phyloP scores from a whole-genome alignment of 2,113 vertebrate genomes.

The Physeter macrocephalus region DNA sequence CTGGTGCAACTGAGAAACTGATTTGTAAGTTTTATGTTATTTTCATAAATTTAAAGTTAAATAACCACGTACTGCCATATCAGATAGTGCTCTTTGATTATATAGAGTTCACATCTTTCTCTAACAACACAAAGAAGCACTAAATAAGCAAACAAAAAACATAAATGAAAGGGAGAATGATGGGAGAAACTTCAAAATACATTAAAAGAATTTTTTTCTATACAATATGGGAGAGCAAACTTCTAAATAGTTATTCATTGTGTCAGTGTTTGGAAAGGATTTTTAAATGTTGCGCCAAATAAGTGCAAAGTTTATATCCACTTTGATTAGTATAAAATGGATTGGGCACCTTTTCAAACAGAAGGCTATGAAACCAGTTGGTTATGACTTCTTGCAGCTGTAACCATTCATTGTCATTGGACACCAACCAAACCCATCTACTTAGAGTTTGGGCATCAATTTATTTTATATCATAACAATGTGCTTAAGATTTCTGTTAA shows the following conservation, averaged over 20 bases:
- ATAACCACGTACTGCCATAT: background rate
- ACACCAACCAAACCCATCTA: background rate
- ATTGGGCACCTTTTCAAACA: slow-evolving; percentile 27
- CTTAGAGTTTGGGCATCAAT: background rate
- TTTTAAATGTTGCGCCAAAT: slow-evolving; percentile 14
- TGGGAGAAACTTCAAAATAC: background rate
- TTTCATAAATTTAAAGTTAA: background rate
- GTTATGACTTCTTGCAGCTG: background rate
- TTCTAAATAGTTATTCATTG: background rate
- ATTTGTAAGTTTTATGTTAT: background rate
- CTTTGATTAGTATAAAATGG: background rate
- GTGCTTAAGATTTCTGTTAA: slow-evolving; percentile 19
- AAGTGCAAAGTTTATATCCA: background rate
- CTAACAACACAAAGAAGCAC: background rate
- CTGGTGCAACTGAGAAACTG: background rate
- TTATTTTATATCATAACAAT: slow-evolving; percentile 28
- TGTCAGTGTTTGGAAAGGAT: background rate
- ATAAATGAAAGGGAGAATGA: background rate
- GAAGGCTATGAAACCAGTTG: background rate
- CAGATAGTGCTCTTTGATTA: background rate
- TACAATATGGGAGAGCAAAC: background rate
- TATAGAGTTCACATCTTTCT: background rate
- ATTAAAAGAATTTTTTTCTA: background rate
- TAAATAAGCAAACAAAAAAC: background rate
- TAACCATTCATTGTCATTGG: background rate